Evolutionary conservation across 2,888 invertebrate species (phyloP).

Genomic region (Heliconius cydno): DNA sequence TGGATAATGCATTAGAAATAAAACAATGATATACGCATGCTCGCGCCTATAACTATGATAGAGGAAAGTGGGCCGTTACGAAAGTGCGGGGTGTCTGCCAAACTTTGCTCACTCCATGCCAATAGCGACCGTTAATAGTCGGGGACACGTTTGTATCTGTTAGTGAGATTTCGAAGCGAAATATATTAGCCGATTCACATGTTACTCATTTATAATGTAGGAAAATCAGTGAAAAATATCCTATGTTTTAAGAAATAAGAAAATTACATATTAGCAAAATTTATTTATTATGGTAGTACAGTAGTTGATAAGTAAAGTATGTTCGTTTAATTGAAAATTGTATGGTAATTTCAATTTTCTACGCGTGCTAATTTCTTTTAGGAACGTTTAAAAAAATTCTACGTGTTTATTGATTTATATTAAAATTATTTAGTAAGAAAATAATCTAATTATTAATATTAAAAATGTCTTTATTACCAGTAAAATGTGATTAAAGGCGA

Average conservation of each 20-base stretch:
- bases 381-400: no score
- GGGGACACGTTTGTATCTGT: slow-evolving; percentile 6
- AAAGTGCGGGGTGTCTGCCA: slow-evolving; percentile 50
- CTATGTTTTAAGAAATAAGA: background rate
- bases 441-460: background rate
- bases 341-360: no score
- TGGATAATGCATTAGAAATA: background rate
- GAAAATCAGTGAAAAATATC: background rate
- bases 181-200: background rate
- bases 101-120: slow-evolving; percentile 40
- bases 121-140: slow-evolving; percentile 28
- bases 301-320: no score
- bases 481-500: background rate
- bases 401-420: background rate
- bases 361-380: no score
- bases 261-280: no score
- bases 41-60: slow-evolving; percentile 16
- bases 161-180: slow-evolving; percentile 4
- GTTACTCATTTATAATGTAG: background rate
- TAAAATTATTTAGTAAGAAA: background rate
- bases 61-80: slow-evolving; percentile 41
- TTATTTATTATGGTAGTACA: no score
- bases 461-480: background rate
- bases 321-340: no score
- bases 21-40: slow-evolving; percentile 1